Evolutionary conservation across 2,888 invertebrate genomes (phyloP).

Genomic region (Cataglyphis cursor): DNA sequence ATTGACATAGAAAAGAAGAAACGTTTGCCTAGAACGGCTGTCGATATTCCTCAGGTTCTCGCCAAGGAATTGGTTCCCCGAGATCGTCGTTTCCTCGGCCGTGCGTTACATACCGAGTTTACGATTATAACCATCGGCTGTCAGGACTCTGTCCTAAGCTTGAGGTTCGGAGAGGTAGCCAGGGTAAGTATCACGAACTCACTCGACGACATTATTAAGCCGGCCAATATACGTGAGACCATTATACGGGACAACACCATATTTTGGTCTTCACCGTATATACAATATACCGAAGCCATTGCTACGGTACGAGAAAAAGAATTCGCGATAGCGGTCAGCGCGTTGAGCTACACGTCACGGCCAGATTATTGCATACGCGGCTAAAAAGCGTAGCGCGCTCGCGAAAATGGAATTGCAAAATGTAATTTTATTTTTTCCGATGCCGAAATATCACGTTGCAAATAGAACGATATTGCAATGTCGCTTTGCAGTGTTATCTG

Average conservation of each 20-base stretch:
- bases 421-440: slow-evolving; percentile 42
- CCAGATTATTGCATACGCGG: slow-evolving; percentile 31
- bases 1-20: slow-evolving; percentile 23
- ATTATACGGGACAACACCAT: slow-evolving; percentile 39
- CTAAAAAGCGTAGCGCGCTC: slow-evolving; percentile 30
- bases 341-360: slow-evolving; percentile 36
- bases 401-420: slow-evolving; percentile 33
- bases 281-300: slow-evolving; percentile 16
- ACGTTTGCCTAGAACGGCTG: slow-evolving; percentile 47
- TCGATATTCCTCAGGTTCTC: slow-evolving; percentile 38
- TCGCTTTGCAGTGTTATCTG: neutral
- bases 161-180: slow-evolving; percentile 11
- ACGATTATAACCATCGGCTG: slow-evolving; percentile 60
- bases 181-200: slow-evolving; percentile 42
- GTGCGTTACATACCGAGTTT: slow-evolving; percentile 53
- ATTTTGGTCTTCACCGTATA: slow-evolving; percentile 25
- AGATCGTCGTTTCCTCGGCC: slow-evolving; percentile 16
- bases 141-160: slow-evolving; percentile 50
- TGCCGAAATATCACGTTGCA: slow-evolving; percentile 43
- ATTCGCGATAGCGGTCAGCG: slow-evolving; percentile 32
- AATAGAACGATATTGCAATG: slow-evolving; percentile 41
- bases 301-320: slow-evolving; percentile 22
- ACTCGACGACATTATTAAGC: slow-evolving; percentile 60
- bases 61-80: slow-evolving; percentile 31
- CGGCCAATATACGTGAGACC: slow-evolving; percentile 56